Percentiles rank a stretch among this genome's conserved stretches.
Conservation (phyloP, 2,888 invertebrate species). For the Trimorus sp. region DNA sequence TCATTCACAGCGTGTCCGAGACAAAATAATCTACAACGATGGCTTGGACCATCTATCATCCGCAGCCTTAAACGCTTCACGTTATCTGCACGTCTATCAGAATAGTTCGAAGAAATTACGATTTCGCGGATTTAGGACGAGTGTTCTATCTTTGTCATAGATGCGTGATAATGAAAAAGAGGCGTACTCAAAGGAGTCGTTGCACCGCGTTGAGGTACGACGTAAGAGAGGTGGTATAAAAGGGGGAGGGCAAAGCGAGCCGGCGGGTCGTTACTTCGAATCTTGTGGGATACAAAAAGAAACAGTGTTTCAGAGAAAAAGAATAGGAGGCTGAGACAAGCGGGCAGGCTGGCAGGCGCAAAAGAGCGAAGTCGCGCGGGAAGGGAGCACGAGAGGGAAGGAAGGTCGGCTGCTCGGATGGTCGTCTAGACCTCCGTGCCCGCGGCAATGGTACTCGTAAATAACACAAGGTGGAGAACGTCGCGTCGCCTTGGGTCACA, state of each 20-base stretch:
- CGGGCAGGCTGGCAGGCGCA: constrained; percentile 48
- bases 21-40: not conserved
- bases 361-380: constrained; percentile 36
- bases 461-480: constrained; percentile 66
- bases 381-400: constrained; percentile 37
- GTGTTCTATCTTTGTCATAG: constrained; percentile 50
- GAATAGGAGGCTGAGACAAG: constrained; percentile 54
- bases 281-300: constrained; percentile 64
- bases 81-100: constrained; percentile 3
- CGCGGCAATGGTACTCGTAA: constrained; percentile 69
- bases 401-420: constrained; percentile 61
- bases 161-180: constrained; percentile 34
- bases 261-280: constrained; percentile 65
- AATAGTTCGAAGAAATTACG: constrained; percentile 2
- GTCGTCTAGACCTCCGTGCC: constrained; percentile 69
- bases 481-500: constrained; percentile 71
- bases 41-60: constrained; percentile 1
- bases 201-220: constrained; percentile 36
- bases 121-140: constrained; percentile 34
- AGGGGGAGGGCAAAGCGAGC: constrained; percentile 43
- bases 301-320: constrained; percentile 61
- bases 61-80: not conserved
- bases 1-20: not conserved
- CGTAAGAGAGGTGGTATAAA: constrained; percentile 46
- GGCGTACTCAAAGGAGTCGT: constrained; percentile 24